phyloP scores from a whole-genome alignment of 2,797 vertebrate genomes.

The Hephaestus fuliginosus region DNA sequence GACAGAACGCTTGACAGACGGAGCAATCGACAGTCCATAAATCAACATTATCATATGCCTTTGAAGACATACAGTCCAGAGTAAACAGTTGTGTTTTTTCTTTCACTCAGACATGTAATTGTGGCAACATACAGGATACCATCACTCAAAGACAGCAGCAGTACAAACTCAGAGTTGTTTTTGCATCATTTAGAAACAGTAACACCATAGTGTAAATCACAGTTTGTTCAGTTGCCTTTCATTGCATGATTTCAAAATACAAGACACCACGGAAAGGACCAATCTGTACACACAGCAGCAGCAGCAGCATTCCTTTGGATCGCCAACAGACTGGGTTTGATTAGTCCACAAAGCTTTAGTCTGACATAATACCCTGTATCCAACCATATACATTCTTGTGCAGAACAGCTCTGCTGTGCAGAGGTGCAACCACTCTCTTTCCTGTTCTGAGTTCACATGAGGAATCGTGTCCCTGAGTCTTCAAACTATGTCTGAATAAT shows the following conservation, averaged over 20 bases:
- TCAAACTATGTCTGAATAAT: conserved; percentile 69
- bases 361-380: conserved; percentile 80
- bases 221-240: conserved; percentile 70
- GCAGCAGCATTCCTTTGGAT: conserved; percentile 52
- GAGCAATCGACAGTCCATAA: conserved; percentile 33
- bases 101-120: conserved; percentile 51
- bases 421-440: conserved; percentile 51
- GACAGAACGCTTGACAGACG: conserved; percentile 29
- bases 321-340: conserved; percentile 60
- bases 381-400: conserved; percentile 70
- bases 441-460: conserved; percentile 48
- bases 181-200: conserved; percentile 78
- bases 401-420: conserved; percentile 65
- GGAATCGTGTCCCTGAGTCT: conserved; percentile 83
- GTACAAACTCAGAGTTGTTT: conserved; percentile 73
- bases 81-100: conserved; percentile 58
- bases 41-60: conserved; percentile 36
- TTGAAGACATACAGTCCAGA: conserved; percentile 47
- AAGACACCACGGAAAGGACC: conserved; percentile 43
- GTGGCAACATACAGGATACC: conserved; percentile 57
- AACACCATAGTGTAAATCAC: conserved; percentile 72
- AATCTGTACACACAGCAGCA: conserved; percentile 33
- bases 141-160: conserved; percentile 65
- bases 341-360: conserved; percentile 57
- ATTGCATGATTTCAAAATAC: conserved; percentile 47